Conservation (phyloP, 2,888 invertebrate species). For the Cantharis nigra region DNA sequence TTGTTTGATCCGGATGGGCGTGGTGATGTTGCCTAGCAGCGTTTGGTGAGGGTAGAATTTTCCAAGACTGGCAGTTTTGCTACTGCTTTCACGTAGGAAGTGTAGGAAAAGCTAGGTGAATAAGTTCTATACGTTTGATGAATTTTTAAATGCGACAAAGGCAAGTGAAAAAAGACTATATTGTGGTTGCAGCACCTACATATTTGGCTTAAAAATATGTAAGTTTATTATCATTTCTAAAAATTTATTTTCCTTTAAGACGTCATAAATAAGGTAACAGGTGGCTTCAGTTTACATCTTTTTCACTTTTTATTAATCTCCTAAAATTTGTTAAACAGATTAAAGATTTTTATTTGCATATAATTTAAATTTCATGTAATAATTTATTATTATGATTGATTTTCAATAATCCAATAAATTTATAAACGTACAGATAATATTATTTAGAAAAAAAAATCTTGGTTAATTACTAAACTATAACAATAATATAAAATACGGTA, state of each 20-base stretch:
- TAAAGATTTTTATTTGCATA: background rate
- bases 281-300: slow-evolving; percentile 29
- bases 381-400: background rate
- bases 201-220: background rate
- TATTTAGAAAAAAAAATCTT: background rate
- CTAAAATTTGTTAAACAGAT: background rate
- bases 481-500: background rate
- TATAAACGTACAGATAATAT: background rate
- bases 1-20: slow-evolving; percentile 40
- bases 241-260: background rate
- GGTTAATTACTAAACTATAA: background rate
- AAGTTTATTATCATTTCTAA: slow-evolving; percentile 5
- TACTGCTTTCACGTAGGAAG: slow-evolving; percentile 39
- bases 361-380: background rate
- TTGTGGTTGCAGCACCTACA: background rate
- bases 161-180: background rate
- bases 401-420: background rate
- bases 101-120: slow-evolving; percentile 26
- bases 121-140: slow-evolving; percentile 17
- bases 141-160: slow-evolving; percentile 15
- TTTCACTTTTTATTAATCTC: slow-evolving; percentile 9
- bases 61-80: slow-evolving; percentile 47
- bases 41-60: slow-evolving; percentile 48
- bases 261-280: slow-evolving; percentile 35
- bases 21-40: slow-evolving; percentile 52